A percentile compares a stretch with the other conserved stretches of the same genome.
phyloP scores from a whole-genome alignment of 2,797 vertebrate genomes.

The Poecilia picta region DNA sequence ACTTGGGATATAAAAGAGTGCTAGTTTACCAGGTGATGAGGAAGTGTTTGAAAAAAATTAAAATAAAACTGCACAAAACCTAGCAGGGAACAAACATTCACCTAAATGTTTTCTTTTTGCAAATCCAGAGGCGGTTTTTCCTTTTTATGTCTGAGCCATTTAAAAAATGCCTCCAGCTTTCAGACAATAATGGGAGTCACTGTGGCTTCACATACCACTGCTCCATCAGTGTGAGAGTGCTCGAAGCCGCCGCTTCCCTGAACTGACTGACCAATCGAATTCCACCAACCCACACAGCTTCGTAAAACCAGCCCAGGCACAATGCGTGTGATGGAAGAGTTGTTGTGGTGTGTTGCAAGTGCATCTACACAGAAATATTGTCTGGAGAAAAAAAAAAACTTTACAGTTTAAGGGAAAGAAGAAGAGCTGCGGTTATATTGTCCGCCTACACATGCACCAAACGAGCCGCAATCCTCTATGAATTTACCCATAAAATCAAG shows the following conservation, averaged over 20 bases:
- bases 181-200: slow-evolving; percentile 31
- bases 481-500: slow-evolving; percentile 40
- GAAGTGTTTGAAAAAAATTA: slow-evolving; percentile 18
- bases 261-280: slow-evolving; percentile 52
- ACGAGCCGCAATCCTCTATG: slow-evolving; percentile 46
- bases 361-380: slow-evolving; percentile 35
- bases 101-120: slow-evolving; percentile 4
- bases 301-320: slow-evolving; percentile 32
- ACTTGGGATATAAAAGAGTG: slow-evolving; percentile 7
- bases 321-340: slow-evolving; percentile 24
- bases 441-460: slow-evolving; percentile 55
- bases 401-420: slow-evolving; percentile 39
- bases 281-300: slow-evolving; percentile 52
- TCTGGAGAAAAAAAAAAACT: slow-evolving; percentile 7
- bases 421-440: slow-evolving; percentile 23
- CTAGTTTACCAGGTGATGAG: slow-evolving; percentile 39
- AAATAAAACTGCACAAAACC: slow-evolving; percentile 6
- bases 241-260: slow-evolving; percentile 31
- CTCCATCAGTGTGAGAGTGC: slow-evolving; percentile 42
- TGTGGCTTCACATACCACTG: slow-evolving; percentile 37
- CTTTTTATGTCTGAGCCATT: slow-evolving; percentile 11
- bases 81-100: background rate
- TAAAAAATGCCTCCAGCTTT: slow-evolving; percentile 39
- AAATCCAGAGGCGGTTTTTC: slow-evolving; percentile 4
- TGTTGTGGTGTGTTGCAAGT: slow-evolving; percentile 28